Conservation (phyloP, 1,140 invertebrate genomes). For the Anoplolepis gracilipes region DNA sequence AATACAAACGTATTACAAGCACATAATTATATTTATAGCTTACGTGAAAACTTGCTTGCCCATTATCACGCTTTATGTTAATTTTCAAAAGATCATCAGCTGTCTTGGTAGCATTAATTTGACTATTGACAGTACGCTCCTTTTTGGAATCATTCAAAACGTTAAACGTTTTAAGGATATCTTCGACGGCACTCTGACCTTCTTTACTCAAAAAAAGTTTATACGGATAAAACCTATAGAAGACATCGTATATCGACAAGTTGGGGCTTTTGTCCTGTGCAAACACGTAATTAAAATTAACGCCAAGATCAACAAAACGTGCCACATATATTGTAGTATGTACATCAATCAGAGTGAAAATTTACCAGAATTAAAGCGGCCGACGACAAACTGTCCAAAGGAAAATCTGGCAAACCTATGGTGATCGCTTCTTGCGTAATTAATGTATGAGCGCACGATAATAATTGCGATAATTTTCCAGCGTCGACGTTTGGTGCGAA, state of each 20-base stretch:
- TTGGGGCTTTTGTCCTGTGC: constrained; percentile 90
- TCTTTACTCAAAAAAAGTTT: constrained; percentile 91
- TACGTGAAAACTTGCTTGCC: constrained; percentile 81
- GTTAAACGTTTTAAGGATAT: constrained; percentile 88
- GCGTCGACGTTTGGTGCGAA: constrained; percentile 87
- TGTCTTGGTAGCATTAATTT: constrained; percentile 55
- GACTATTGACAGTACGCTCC: not conserved
- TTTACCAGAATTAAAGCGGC: constrained; percentile 92
- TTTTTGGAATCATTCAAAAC: constrained; percentile 78
- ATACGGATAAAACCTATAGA: constrained; percentile 94
- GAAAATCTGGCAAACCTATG: constrained; percentile 95
- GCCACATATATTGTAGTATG: no score
- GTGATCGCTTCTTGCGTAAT: constrained; percentile 89
- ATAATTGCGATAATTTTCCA: constrained; percentile 89
- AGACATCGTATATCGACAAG: constrained; percentile 88
- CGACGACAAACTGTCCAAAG: constrained; percentile 92
- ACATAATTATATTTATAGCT: constrained; percentile 40
- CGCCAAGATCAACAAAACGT: not conserved
- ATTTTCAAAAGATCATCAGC: constrained; percentile 79
- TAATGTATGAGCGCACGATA: constrained; percentile 92
- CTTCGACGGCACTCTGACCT: constrained; percentile 89
- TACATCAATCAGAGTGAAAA: not conserved
- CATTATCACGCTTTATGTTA: constrained; percentile 78
- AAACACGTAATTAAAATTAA: constrained; percentile 60
- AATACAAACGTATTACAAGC: not conserved